Conservation (phyloP, 2,113 vertebrate species). For the Plotosus lineatus region DNA sequence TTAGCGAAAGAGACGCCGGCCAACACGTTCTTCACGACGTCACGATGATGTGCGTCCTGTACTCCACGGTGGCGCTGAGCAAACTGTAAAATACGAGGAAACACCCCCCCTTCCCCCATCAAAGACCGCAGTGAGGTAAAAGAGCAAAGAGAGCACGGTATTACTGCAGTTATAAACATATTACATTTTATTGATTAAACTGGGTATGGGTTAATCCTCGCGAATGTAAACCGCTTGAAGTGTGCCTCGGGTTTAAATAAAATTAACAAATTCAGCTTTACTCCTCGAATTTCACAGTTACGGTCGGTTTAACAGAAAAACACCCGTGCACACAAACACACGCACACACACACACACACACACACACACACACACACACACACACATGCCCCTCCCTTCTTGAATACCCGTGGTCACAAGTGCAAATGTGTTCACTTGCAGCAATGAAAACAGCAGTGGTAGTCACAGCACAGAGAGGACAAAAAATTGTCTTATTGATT, state of each 20-base stretch:
- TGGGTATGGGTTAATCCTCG: background rate
- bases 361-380: conserved; percentile 25
- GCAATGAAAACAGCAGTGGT: background rate
- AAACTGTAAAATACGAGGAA: background rate
- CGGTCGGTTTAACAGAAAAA: background rate
- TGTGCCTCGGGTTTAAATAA: background rate
- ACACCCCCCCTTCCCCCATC: too few relatives aligned
- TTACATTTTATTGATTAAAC: background rate
- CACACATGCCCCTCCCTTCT: background rate
- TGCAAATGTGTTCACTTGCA: conserved; percentile 63
- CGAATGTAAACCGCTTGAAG: background rate
- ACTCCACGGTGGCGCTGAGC: background rate
- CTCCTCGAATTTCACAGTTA: background rate
- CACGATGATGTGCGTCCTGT: conserved; percentile 56
- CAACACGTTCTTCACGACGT: conserved; percentile 22
- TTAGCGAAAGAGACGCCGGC: conserved; percentile 59
- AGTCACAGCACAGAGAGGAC: conserved; percentile 20
- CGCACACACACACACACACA: conserved; percentile 6
- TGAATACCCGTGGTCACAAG: background rate
- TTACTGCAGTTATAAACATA: background rate
- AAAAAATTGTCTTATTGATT: conserved; percentile 37
- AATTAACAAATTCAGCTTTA: background rate
- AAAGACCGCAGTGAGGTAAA: background rate
- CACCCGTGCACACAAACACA: background rate
- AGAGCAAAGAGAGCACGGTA: background rate